Base-by-base conservation (phyloP, 2,888 invertebrate species). In the Drosophila cyrtoloma region DNA sequence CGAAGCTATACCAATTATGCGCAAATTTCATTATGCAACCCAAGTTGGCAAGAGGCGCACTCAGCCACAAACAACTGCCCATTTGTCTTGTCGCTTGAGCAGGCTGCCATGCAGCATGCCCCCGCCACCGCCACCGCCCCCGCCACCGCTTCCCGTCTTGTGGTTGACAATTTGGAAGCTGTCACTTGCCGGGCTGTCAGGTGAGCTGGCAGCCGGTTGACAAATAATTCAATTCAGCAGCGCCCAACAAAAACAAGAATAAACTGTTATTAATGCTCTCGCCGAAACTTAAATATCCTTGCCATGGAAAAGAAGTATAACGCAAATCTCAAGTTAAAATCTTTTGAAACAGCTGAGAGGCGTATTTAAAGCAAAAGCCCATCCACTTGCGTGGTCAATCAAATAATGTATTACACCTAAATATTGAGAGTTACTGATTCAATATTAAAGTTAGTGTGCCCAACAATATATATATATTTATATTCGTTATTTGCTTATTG, bases 221-320 rank as follows among this genome's bases (percentile, higher is more conserved):
- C 73, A 79, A 77, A 69, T 85, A 86, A 84, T 84, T 88, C 74
- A 81, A 75, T 85, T 75, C 61, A 55, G 37, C 51, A 14, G 37
- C 16, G 26, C 26, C 33, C 59, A 56, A 47, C 35, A 50, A 32
- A 55, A 37, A 57, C 63, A 33, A 47, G 33, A 56, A 33, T 42
- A 55, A 35, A 56, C 42, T 30, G 58, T 44, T 59, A n/a, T 39
- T 14, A 39, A 51, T 51, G 14, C n/a, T 26, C 16, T 33, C 16
- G 35, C 7, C 32, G 16, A 39, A 35, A 1, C 28, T 22, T 28
- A 10, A 50, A 64, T 67, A 53, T 39, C 51, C 65, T 63, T 28
- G 44, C n/a, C 19, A 10, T 51, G 5, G 51, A 12, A 30, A 12
- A 33, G 16, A 22, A 33, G n/a, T 7, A 5, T n/a, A 30, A 30